Evolutionary conservation across 2,113 vertebrate genomes (phyloP), one percentile per base, ranked within the genome.

Genomic region (Tympanuchus pallidicinctus): DNA sequence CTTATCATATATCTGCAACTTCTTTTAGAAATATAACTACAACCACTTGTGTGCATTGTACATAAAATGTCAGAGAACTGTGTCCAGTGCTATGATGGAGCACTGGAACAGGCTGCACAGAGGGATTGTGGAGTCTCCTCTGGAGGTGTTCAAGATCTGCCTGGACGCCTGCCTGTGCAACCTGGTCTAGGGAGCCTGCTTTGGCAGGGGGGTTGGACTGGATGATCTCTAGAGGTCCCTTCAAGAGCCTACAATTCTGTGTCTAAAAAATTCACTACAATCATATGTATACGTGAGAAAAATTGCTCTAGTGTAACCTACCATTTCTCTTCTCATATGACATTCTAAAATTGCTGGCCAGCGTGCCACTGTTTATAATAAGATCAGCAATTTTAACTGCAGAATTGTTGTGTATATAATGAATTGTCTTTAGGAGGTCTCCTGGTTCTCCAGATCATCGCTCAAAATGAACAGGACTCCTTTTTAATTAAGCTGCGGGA

Each of bases 401-500:
- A 88, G 22, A 90, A 54, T 88, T 88, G 69, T 18, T 78, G 19
- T 74, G n/a, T 8, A 4, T 50, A 8, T 43, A 84, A 89, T 77
- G n/a, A 93, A 88, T 86, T 96, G 67, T 84, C 96, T 97, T 90
- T 89, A 70, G 89, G 76, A 97, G 92, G 82, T 48, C 52, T 94
- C 64, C 77, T 91, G 65, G n/a, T 95, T 60, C 64, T 93, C 64
- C 13, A 6, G 80, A 89, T 83, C 75, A 94, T 94, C 67, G 36
- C 67, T 97, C 87, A 97, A 91, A 96, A 87, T 57, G 85, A 74
- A 96, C 95, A 88, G 56, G 85, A 65, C 79, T 88, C 81, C 25
- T 89, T 93, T 97, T 96, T 96, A 96, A 95, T 97, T 96, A 96
- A 96, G 77, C 40, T 89, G 60, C 73, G 85, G 71, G 85, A 97